Conservation (phyloP, 2,113 vertebrate genomes). For the Pipra filicauda region DNA sequence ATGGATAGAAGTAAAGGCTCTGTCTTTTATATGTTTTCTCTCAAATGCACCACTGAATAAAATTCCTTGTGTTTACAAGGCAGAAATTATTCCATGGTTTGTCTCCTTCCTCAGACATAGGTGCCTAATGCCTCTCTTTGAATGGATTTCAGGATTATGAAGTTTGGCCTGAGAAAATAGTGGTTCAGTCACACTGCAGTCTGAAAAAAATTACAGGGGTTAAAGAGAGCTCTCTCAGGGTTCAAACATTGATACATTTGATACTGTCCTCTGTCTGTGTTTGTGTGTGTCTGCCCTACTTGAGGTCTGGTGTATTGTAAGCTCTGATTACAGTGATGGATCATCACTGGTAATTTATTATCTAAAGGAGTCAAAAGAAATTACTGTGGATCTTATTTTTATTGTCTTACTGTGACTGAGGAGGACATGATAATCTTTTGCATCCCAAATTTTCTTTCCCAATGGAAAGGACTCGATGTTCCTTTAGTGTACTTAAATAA, state of each 20-base stretch:
- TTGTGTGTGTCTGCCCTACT: not conserved
- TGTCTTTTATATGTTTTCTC: not conserved
- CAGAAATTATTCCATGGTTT: not conserved
- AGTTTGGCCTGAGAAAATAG: not conserved
- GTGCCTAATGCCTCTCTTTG: not conserved
- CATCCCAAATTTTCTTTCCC: not conserved
- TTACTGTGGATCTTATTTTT: not conserved
- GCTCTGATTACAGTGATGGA: not conserved
- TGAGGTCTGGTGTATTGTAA: not conserved
- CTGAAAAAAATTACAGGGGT: not conserved
- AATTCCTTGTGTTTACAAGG: not conserved
- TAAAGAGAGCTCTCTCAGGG: not conserved
- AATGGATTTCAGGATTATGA: not conserved
- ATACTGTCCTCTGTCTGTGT: not conserved
- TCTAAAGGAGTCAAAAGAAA: not conserved
- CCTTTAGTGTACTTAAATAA: not conserved
- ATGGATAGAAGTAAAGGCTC: not conserved
- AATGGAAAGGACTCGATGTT: not conserved
- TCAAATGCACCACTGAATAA: not conserved
- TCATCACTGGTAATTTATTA: not conserved
- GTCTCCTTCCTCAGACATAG: not conserved
- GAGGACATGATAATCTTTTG: not conserved
- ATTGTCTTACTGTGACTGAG: not conserved
- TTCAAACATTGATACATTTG: not conserved
- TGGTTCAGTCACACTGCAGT: not conserved